phyloP scores from a whole-genome alignment of 2,888 invertebrate genomes.

The Meteorus colon region DNA sequence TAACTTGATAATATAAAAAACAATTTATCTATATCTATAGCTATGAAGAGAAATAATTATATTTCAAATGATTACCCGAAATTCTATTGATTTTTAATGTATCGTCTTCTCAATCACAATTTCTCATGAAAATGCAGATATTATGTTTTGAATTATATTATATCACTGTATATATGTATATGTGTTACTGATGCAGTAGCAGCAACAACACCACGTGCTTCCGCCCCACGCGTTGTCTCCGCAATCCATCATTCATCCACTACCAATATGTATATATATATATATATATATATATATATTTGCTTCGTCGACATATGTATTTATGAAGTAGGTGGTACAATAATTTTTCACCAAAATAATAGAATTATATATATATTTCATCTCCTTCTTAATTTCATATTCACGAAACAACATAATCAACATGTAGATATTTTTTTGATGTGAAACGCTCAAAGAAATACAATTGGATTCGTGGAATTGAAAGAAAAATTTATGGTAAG shows the following conservation, averaged over 20 bases:
- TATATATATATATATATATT: conserved; percentile 5
- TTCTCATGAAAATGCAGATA: background rate
- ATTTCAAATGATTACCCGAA: background rate
- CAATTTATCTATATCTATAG: background rate
- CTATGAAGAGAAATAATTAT: background rate
- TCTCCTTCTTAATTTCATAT: too few relatives aligned
- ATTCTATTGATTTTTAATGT: too few relatives aligned
- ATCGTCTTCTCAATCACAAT: too few relatives aligned
- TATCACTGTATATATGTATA: conserved; percentile 8
- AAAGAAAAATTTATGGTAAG: too few relatives aligned
- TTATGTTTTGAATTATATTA: background rate
- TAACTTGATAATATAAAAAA: background rate
- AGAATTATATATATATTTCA: too few relatives aligned
- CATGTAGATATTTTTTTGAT: too few relatives aligned
- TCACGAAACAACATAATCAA: too few relatives aligned
- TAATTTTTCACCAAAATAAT: too few relatives aligned
- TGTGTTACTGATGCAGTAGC: background rate
- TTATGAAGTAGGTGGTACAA: background rate
- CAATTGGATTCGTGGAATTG: too few relatives aligned
- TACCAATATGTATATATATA: background rate
- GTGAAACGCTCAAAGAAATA: too few relatives aligned
- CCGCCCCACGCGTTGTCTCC: conserved; percentile 49
- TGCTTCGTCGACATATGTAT: background rate
- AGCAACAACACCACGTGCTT: conserved; percentile 35
- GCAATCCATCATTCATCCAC: conserved; percentile 48